Conservation (phyloP, 2,113 vertebrate species). For the Sardina pilchardus region DNA sequence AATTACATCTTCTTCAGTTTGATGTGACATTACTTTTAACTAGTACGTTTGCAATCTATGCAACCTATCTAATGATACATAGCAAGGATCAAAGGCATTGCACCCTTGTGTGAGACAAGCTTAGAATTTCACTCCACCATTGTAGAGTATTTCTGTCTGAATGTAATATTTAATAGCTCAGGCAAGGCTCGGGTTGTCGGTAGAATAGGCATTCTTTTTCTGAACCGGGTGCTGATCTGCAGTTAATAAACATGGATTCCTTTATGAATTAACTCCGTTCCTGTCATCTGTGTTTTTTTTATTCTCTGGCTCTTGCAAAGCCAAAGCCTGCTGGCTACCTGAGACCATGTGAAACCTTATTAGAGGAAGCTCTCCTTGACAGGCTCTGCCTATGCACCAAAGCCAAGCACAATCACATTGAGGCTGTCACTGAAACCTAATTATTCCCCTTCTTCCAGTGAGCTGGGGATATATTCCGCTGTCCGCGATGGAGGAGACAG, state of each 20-base stretch:
- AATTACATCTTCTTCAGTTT: constrained; percentile 1
- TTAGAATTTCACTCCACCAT: background rate
- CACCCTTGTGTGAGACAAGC: background rate
- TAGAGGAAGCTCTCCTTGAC: background rate
- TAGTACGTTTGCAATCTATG: background rate
- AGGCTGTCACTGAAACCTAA: constrained; percentile 13
- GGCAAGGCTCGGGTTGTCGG: background rate
- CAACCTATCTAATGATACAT: background rate
- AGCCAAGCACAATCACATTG: constrained; percentile 16
- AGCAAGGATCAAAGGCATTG: background rate
- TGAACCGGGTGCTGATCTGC: background rate
- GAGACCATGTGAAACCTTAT: background rate
- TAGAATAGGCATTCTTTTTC: background rate
- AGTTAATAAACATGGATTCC: background rate
- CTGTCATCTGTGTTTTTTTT: background rate
- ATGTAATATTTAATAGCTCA: background rate
- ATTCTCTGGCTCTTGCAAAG: background rate
- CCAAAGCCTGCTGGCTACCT: constrained; percentile 13
- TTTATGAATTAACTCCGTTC: background rate
- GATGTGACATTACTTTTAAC: background rate
- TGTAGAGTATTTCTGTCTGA: background rate
- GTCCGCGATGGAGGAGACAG: background rate
- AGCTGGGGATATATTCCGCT: constrained; percentile 3
- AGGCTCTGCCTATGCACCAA: background rate
- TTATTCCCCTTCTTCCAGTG: background rate